Base-by-base conservation (phyloP, 1,140 invertebrate genomes). In the Caligus rogercresseyi region DNA sequence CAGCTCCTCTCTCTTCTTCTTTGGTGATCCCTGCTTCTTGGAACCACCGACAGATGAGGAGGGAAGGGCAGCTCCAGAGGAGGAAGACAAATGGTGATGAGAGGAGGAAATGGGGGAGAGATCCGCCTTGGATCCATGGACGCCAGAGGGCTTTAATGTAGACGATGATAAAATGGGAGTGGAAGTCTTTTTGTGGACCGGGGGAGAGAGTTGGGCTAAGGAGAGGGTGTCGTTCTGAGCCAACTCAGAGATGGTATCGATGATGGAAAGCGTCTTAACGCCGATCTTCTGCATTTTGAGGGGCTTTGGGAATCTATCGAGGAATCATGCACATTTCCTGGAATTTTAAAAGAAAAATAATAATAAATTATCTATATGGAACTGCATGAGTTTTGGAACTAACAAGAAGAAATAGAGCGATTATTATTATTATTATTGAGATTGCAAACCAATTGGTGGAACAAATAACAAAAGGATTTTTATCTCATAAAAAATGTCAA, bases 181-280 rank as follows among this genome's bases (percentile, higher is more conserved):
- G 53, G 53, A 54, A 4, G 53, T n/a, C n/a, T 18, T n/a, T n/a
- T 18, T n/a, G 53, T 18, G 53, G 53, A 54, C n/a, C 13, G 23
- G 53, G 4, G 53, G 53, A 7, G 53, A 20, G 20, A 20, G 53
- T 18, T 15, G 15, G 4, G 20, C n/a, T n/a, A 54, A 20, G 43
- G 18, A 11, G 23, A 21, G 51, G 23, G 16, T 31, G 25, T 60
- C 26, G 51, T 60, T 43, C n/a, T 26, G 26, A 25, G 26, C 57
- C 57, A 60, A 43, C 20, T 60, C 57, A 25, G 24, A 26, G 16
- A 60, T 25, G 26, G 57, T 60, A 26, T 60, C 57, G 16, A 60
- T 60, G 57, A 60, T 60, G 57, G 57, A 60, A 24, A 60, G 26
- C 7, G 57, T 60, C 20, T 60, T 60, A n/a, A 60, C 57, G 24